Percentiles rank a stretch among this genome's conserved stretches.
These are phyloP conservation scores for Chaitophorus viminalis DNA, from an alignment of 2,888 invertebrate species.

Conservation along the genomic window DNA sequence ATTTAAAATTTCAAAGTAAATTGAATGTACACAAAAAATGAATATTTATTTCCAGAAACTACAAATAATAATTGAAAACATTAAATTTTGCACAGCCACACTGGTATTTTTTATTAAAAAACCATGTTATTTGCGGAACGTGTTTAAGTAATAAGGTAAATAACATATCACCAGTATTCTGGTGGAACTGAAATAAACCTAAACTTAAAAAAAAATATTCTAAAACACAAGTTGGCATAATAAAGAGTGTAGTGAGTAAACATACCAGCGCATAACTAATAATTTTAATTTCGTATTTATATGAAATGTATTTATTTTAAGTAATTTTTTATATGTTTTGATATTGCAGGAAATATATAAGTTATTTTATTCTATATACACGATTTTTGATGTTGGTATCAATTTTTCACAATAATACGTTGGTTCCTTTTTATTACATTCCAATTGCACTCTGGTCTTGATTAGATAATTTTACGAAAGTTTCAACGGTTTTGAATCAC, in stretches of 20 bases:
- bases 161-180: too few relatives aligned
- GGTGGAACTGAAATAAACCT: too few relatives aligned
- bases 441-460: slow-evolving; percentile 13
- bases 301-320: neutral
- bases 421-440: slow-evolving; percentile 9
- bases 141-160: too few relatives aligned
- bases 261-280: neutral
- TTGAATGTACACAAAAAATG: neutral
- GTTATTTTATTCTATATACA: neutral
- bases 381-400: neutral
- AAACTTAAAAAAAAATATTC: too few relatives aligned
- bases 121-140: too few relatives aligned
- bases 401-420: neutral
- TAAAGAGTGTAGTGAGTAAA: neutral
- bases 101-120: too few relatives aligned
- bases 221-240: neutral
- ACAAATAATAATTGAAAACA: neutral
- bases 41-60: neutral
- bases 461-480: slow-evolving; percentile 34
- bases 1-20: neutral
- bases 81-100: neutral
- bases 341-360: neutral
- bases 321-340: neutral
- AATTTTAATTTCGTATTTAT: neutral
- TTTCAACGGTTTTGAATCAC: slow-evolving; percentile 21